phyloP scores from a whole-genome alignment of 2,888 invertebrate genomes.

The Eristalis pertinax region DNA sequence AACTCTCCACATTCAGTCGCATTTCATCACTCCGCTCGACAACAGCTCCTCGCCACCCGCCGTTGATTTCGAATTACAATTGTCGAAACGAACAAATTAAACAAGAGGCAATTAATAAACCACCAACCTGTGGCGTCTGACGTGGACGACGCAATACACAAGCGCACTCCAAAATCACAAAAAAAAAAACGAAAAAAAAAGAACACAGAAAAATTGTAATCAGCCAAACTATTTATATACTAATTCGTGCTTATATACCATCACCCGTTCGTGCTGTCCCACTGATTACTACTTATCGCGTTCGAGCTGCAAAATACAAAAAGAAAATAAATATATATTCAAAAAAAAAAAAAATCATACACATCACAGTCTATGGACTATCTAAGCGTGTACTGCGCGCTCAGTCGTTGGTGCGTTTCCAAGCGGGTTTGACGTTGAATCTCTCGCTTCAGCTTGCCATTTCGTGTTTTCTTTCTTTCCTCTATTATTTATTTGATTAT shows the following conservation, averaged over 20 bases:
- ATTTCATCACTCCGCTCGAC: slow-evolving; percentile 59
- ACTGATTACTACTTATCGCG: slow-evolving; percentile 70
- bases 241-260: slow-evolving; percentile 16
- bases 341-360: slow-evolving; percentile 36
- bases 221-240: slow-evolving; percentile 20
- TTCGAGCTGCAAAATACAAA: slow-evolving; percentile 49
- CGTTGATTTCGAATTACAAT: not conserved
- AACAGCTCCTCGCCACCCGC: slow-evolving; percentile 3
- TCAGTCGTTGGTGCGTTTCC: slow-evolving; percentile 75
- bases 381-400: slow-evolving; percentile 58
- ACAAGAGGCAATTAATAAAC: slow-evolving; percentile 1
- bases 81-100: not conserved
- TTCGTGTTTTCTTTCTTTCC: slow-evolving; percentile 10
- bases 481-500: slow-evolving; percentile 8
- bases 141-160: slow-evolving; percentile 47
- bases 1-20: slow-evolving; percentile 33
- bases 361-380: slow-evolving; percentile 58
- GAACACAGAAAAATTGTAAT: slow-evolving; percentile 52
- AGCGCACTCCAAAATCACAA: slow-evolving; percentile 29
- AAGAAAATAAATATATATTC: slow-evolving; percentile 6
- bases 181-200: too few species aligned
- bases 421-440: slow-evolving; percentile 74
- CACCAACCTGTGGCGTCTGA: slow-evolving; percentile 43
- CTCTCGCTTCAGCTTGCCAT: slow-evolving; percentile 43
- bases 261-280: slow-evolving; percentile 59